Percentiles rank a stretch among this genome's conserved stretches.
phyloP scores from a whole-genome alignment of 2,113 vertebrate genomes.

The Entomyzon cyanotis region DNA sequence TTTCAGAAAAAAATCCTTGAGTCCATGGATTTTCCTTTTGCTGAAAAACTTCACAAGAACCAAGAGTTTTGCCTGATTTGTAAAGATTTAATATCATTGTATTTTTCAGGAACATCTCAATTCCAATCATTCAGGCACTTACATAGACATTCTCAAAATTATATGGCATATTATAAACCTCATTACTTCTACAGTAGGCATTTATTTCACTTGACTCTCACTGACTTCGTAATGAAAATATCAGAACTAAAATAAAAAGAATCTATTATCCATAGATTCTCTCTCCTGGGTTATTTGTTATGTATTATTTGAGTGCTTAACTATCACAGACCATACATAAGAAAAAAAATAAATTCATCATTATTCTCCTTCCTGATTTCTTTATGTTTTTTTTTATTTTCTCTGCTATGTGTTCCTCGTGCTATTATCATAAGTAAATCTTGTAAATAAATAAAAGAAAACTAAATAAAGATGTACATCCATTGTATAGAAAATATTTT shows the following conservation, averaged over 20 bases:
- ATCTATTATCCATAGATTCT: not conserved
- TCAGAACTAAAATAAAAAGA: not conserved
- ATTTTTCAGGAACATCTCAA: not conserved
- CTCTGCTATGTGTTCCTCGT: not conserved
- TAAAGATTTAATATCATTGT: not conserved
- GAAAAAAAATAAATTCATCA: not conserved
- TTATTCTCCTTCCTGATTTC: accelerated
- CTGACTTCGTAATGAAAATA: not conserved
- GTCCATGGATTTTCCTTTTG: not conserved
- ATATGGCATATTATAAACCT: not conserved
- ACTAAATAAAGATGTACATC: not conserved
- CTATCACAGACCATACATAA: not conserved
- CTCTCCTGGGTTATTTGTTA: not conserved
- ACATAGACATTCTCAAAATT: not conserved
- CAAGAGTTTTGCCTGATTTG: not conserved
- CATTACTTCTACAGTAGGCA: not conserved
- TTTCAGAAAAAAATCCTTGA: not conserved
- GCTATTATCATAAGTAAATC: not conserved
- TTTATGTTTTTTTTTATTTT: not conserved
- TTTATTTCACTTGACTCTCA: not conserved
- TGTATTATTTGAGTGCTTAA: not conserved
- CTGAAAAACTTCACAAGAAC: not conserved
- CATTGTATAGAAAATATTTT: not conserved
- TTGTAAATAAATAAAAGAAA: not conserved
- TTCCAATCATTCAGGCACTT: not conserved